Conservation (phyloP, 2,797 vertebrate genomes). For the Avahi laniger region DNA sequence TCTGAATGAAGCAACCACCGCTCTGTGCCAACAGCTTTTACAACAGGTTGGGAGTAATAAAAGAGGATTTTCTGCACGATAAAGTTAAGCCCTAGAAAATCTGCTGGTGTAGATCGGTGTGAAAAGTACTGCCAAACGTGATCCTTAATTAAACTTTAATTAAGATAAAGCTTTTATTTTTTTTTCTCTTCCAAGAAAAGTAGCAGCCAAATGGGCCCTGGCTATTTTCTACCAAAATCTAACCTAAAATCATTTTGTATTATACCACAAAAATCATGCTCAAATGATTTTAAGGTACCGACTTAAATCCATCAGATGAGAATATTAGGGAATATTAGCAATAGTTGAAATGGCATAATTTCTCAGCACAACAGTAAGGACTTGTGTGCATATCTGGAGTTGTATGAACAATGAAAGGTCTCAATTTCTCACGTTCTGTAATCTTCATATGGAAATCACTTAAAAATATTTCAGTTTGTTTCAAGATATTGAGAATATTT, state of each 20-base stretch:
- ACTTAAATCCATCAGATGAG: conserved; percentile 78
- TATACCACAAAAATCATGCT: conserved; percentile 83
- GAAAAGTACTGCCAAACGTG: conserved; percentile 99
- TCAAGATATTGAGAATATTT: conserved; percentile 10
- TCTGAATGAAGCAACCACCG: conserved; percentile 95
- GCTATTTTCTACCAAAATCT: conserved; percentile 84
- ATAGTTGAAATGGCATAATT: conserved; percentile 32
- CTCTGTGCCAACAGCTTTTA: conserved; percentile 99
- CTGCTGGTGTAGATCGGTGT: conserved; percentile 99
- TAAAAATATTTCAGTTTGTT: background rate
- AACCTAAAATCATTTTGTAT: conserved; percentile 85
- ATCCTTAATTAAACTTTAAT: conserved; percentile 99
- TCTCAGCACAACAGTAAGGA: conserved; percentile 13
- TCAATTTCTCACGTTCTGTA: background rate
- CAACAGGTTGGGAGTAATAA: conserved; percentile 99
- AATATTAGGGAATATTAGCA: conserved; percentile 63
- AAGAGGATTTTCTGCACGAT: conserved; percentile 99
- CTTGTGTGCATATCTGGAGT: background rate
- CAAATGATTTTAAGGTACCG: conserved; percentile 76
- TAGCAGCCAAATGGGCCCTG: conserved; percentile 85
- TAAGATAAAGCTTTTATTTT: conserved; percentile 94
- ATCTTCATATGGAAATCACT: fast-evolving
- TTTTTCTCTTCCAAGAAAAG: conserved; percentile 84
- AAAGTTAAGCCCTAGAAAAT: conserved; percentile 99
- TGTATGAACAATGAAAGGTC: conserved; percentile 23